Evolutionary conservation across 2,797 vertebrate genomes (phyloP), one percentile per base, ranked within the genome.

Genomic region (Cryptoprocta ferox): DNA sequence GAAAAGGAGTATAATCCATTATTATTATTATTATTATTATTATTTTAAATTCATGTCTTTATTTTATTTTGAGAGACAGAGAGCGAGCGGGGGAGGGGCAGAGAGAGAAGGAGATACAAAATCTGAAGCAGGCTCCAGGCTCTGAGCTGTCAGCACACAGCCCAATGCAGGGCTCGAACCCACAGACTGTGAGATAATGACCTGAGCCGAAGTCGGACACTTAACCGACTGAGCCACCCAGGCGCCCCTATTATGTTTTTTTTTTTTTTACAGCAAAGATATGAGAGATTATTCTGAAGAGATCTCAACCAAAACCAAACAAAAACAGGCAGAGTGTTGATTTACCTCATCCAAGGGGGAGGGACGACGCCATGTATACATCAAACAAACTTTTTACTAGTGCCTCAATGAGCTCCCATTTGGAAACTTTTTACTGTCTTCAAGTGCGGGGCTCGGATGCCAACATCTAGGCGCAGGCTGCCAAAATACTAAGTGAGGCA

Each of bases 401-500:
- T 26, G 82, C 24, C 35, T 75, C 19, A 8, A 48, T 32, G 78
- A 81, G 42, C 75, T 96, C 48, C 56, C 90, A 68, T 50, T 83
- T 76, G 21, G 45, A 88, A 96, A 85, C 19, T 1, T 50, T 94
- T 50, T 48, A 30, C 92, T 75, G 35, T 80, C 86, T 97, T 97
- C 68, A 88, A 94, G 86, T 5, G 5, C 16, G 28, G 39, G 39
- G 66, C 89, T 97, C 91, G 66, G 56, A 50, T 26, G 63, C 83
- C 76, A 96, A 95, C 45, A 79, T 78, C 79, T 91, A 70, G 0
- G 21, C 12, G 65, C 53, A 93, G 78, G 53, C 96, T 97, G 91
- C 85, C 92, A 76, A 56, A 94, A 84, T 28, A 88, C 87, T n/a
- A 88, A 94, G 91, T 37, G 7, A 97, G 95, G 30, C 75, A 65